Conservation (phyloP, 23 tunicate genomes). For the Halocynthia roretzi region DNA sequence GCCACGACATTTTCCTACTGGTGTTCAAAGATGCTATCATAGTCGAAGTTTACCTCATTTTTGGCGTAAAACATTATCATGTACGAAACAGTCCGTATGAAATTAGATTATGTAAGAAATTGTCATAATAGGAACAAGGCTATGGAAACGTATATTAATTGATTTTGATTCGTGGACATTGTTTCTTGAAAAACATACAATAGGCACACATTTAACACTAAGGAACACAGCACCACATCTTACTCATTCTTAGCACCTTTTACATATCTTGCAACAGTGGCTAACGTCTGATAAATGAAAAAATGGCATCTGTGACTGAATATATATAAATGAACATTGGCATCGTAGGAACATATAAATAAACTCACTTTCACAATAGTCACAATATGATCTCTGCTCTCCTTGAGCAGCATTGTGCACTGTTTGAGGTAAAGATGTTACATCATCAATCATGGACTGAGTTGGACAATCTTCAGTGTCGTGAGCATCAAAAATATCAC, state of each 20-base stretch:
- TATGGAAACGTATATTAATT: no score
- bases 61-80: no score
- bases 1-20: no score
- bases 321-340: not conserved
- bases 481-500: slow-evolving; percentile 95
- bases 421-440: slow-evolving; percentile 22
- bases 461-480: slow-evolving; percentile 99
- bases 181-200: no score
- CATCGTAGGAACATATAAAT: not conserved
- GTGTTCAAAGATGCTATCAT: no score
- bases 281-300: slow-evolving; percentile 2
- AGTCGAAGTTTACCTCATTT: no score
- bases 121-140: no score
- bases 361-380: slow-evolving; percentile 66
- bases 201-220: no score
- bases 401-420: slow-evolving; percentile 40
- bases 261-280: slow-evolving; percentile 5
- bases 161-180: no score
- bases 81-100: no score
- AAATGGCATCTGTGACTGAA: not conserved
- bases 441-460: slow-evolving; percentile 42
- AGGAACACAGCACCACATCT: not conserved
- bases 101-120: no score
- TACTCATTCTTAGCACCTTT: slow-evolving; percentile 7
- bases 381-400: slow-evolving; percentile 73